Evolutionary conservation across 1,140 invertebrate genomes (phyloP), one percentile per base, ranked within the genome.

Genomic region (Stegodyphus dumicola): DNA sequence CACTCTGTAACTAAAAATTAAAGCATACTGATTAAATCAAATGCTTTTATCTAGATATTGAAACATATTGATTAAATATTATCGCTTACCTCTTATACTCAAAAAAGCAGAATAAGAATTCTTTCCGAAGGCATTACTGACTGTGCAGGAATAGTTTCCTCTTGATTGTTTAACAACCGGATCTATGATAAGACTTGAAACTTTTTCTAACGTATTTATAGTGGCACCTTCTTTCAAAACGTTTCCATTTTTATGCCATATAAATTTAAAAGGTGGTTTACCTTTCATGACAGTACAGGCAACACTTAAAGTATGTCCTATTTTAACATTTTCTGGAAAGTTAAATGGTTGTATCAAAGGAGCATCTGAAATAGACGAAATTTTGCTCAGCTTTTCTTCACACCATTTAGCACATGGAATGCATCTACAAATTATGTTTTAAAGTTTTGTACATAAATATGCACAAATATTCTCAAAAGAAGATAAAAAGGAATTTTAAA

Each of bases 91-190:
- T 66, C 51, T 67, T 33, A 87, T 69, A 48, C 13, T 74, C 54
- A 87, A 52, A 5, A 51, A 10, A 4, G 86, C 69, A 48, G 79
- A 86, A 67, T 54, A 84, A 15, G 18, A 65, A 51, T 75, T 79
- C 7, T 17, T 77, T 48, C 78, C 86, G 6, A 53, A 78, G 5
- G 52, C n/a, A 71, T 88, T 88, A 7, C 33, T 76, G 7, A 84
- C 74, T 6, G 69, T 73, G 74, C 87, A 89, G 13, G 88, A 88
- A 70, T 89, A 89, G 73, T 89, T 88, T 18, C 89, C 89, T 33
- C 17, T 15, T 2, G 70, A 73, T 9, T 7, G 7, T 51, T 73
- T 52, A 7, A 7, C 53, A 13, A 73, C 70, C 3, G 70, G 70
- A 6, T 73, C 70, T 13, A 73, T 73, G 10, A 51, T 9, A 2